A percentile compares a stretch with the other conserved stretches of the same genome.
These are phyloP conservation scores for Lepus europaeus DNA, from an alignment of 2,113 vertebrate species.

Conservation along the genomic window DNA sequence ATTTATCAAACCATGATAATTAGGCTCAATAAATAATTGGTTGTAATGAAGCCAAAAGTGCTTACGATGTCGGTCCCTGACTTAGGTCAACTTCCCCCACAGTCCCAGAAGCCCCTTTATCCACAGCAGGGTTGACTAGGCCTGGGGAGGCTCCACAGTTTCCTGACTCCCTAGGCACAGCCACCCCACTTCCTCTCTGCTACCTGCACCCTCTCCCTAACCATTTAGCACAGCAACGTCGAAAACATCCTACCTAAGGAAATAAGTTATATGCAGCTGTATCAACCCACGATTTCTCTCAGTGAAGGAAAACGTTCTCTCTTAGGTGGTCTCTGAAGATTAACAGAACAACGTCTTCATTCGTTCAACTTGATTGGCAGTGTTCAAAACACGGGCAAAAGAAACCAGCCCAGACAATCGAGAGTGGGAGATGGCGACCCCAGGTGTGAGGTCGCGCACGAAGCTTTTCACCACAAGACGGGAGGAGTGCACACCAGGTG, in stretches of 20 bases:
- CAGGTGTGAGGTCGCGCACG: neutral
- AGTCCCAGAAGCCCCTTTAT: neutral
- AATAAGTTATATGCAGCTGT: neutral
- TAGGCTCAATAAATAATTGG: constrained; percentile 19
- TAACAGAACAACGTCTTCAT: constrained; percentile 10
- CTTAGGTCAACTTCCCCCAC: neutral
- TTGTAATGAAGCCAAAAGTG: neutral
- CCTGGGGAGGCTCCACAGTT: neutral
- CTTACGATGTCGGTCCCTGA: constrained; percentile 14
- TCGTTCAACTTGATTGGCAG: neutral
- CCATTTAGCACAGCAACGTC: neutral
- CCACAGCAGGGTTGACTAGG: neutral
- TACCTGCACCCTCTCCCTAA: neutral
- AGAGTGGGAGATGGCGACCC: neutral
- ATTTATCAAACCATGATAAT: constrained; percentile 37
- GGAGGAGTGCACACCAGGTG: neutral
- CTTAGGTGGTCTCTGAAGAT: neutral
- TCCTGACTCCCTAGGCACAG: neutral
- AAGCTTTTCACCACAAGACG: constrained; percentile 28
- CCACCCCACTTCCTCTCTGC: neutral
- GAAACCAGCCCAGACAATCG: neutral
- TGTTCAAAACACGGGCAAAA: constrained; percentile 30
- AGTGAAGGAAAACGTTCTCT: constrained; percentile 18
- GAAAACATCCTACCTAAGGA: neutral
- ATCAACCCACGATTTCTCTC: constrained; percentile 17